A percentile compares a stretch with the other conserved stretches of the same genome.
phyloP scores from a whole-genome alignment of 2,888 invertebrate genomes.

The Gisinianus flammeolus region DNA sequence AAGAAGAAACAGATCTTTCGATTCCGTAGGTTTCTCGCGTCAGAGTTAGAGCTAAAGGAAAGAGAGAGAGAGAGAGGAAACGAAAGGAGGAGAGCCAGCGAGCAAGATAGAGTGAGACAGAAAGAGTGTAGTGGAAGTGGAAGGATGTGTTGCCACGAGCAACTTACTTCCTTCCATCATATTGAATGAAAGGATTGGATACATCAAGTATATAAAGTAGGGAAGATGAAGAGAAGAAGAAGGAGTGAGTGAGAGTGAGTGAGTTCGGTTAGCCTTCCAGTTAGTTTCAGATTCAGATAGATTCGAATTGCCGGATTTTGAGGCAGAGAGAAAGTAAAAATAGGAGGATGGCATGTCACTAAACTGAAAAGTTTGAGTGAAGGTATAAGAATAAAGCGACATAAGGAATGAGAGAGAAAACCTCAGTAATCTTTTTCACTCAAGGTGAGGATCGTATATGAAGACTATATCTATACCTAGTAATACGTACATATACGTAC shows the following conservation, averaged over 20 bases:
- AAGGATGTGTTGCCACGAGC: slow-evolving; percentile 23
- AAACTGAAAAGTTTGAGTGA: slow-evolving; percentile 17
- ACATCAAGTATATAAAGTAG: slow-evolving; percentile 10
- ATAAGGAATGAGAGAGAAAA: slow-evolving; percentile 9
- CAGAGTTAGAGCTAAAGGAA: neutral
- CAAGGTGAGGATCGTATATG: neutral
- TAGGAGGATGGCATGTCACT: neutral
- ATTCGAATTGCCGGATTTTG: slow-evolving; percentile 19
- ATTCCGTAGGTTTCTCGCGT: neutral
- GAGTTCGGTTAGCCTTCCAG: neutral
- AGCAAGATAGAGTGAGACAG: neutral
- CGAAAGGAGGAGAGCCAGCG: neutral
- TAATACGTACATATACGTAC: neutral
- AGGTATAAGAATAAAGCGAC: slow-evolving; percentile 1
- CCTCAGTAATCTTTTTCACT: slow-evolving; percentile 21
- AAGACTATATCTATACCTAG: neutral
- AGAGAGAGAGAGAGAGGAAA: neutral
- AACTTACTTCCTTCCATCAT: slow-evolving; percentile 20
- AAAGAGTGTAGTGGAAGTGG: slow-evolving; percentile 8
- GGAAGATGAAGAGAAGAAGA: slow-evolving; percentile 15
- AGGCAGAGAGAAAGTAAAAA: slow-evolving; percentile 11
- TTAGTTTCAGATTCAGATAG: neutral
- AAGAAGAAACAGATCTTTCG: slow-evolving; percentile 15
- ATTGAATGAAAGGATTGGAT: slow-evolving; percentile 25
- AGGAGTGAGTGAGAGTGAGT: neutral